Conservation (phyloP, 2,888 invertebrate genomes). For the Noctua comes region DNA sequence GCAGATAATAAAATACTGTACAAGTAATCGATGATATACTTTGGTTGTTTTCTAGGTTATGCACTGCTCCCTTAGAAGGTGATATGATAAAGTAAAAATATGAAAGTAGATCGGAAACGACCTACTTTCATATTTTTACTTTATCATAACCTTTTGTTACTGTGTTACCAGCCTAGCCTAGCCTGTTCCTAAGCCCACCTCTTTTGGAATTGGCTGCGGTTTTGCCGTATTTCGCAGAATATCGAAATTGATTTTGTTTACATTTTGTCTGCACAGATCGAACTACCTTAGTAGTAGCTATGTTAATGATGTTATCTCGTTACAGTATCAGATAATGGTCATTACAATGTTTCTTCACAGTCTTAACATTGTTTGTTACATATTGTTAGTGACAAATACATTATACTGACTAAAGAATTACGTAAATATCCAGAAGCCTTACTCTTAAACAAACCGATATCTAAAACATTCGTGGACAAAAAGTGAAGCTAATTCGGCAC, state of each 20-base stretch:
- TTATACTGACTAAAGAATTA: background rate
- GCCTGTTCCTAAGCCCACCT: background rate
- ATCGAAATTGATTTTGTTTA: background rate
- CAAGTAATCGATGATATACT: background rate
- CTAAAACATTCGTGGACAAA: background rate
- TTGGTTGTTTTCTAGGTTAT: background rate
- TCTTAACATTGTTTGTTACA: background rate
- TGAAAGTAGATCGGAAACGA: background rate
- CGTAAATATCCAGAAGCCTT: background rate
- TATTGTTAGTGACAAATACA: conserved; percentile 8
- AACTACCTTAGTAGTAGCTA: background rate
- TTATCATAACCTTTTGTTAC: background rate
- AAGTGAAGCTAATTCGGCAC: background rate
- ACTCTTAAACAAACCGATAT: background rate
- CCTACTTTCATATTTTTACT: too few species aligned
- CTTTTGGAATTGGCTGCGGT: background rate
- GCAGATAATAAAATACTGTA: background rate
- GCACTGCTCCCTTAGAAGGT: background rate
- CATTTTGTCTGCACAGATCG: background rate
- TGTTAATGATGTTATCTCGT: background rate
- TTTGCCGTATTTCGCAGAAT: background rate
- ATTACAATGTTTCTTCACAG: background rate
- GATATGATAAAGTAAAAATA: background rate
- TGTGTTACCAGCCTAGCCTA: background rate
- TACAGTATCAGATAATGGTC: conserved; percentile 3